Evolutionary conservation across 92 coral and sea anemone species (phyloP), one percentile per base, ranked within the genome.

Genomic region (Epizoanthus fatuus): DNA sequence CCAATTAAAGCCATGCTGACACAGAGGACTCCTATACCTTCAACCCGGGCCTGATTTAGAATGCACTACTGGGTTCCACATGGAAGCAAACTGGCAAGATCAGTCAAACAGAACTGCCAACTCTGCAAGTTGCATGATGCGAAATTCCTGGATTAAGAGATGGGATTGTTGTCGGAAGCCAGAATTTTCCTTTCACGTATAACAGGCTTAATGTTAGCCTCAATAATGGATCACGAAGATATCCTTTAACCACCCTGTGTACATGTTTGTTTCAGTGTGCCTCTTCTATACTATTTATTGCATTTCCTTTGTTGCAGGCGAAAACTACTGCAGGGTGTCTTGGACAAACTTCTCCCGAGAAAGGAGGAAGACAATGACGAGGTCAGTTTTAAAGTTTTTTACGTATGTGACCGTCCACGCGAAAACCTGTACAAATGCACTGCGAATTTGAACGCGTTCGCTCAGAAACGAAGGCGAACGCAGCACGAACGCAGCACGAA

Each of bases 21-120:
- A 82, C 53, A 53, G 86, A 40, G 83, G 87, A 37, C 35, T 29
- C 35, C 35, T 29, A 78, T 72, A 40, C 89, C 83, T 42, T 86
- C 94, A 25, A 72, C 92, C 51, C 35, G 72, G 10, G 90, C 90
- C 4, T 51, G 47, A 42, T 88, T 87, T 56, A 12, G 88, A 35
- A 38, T 22, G 45, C 32, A 84, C 55, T 84, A 79, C 64, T 91
- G 95, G 95, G 78, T 82, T n/a, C 78, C 95, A 14, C 91, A 85
- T 15, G 92, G 95, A 2, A 85, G 87, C 60, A 91, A 82, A 58
- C 71, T 91, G 44, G 94, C 94, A 19, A 79, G 79, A 3, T 84
- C 75, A 3, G 92, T 85, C 72, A 81, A 72, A 63, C 59, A 17
- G 49, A 84, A 81, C 51, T 92, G 90, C 85, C 93, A 89, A 17